Conservation (phyloP, 2,888 invertebrate species). For the Kuschelorhynchus macadamiae region DNA sequence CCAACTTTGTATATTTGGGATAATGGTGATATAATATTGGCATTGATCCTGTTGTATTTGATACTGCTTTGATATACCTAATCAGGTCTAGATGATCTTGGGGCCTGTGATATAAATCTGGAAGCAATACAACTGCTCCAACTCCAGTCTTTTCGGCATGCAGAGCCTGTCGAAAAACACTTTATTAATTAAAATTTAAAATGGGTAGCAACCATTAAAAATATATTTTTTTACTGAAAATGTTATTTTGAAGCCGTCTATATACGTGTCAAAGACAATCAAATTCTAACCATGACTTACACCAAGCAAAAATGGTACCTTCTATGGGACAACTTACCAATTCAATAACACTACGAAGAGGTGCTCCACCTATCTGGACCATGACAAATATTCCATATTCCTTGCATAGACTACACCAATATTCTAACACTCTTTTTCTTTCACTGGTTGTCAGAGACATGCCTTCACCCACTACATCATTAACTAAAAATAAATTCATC, state of each 20-base stretch:
- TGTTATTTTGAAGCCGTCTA: too few species aligned
- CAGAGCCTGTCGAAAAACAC: slow-evolving; percentile 71
- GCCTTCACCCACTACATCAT: slow-evolving; percentile 87
- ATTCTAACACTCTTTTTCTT: slow-evolving; percentile 76
- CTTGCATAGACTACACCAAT: slow-evolving; percentile 75
- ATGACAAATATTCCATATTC: slow-evolving; percentile 75
- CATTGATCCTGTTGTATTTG: slow-evolving; percentile 68
- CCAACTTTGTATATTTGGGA: slow-evolving; percentile 80
- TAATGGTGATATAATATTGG: slow-evolving; percentile 90
- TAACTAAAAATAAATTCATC: slow-evolving; percentile 74
- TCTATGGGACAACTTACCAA: slow-evolving; percentile 69
- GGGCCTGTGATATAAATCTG: slow-evolving; percentile 85
- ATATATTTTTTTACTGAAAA: too few species aligned
- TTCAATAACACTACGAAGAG: slow-evolving; percentile 77
- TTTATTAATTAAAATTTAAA: too few species aligned
- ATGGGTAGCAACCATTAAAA: too few species aligned
- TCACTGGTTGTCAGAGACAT: slow-evolving; percentile 77
- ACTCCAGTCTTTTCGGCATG: slow-evolving; percentile 78
- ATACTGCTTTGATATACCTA: slow-evolving; percentile 77
- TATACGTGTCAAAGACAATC: too few species aligned
- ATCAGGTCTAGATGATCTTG: slow-evolving; percentile 74
- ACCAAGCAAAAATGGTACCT: too few species aligned
- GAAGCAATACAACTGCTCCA: slow-evolving; percentile 81
- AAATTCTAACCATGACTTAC: too few species aligned
- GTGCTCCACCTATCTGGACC: slow-evolving; percentile 81